Base-by-base conservation (phyloP, 2,113 vertebrate genomes). In the Periophthalmus modestus region DNA sequence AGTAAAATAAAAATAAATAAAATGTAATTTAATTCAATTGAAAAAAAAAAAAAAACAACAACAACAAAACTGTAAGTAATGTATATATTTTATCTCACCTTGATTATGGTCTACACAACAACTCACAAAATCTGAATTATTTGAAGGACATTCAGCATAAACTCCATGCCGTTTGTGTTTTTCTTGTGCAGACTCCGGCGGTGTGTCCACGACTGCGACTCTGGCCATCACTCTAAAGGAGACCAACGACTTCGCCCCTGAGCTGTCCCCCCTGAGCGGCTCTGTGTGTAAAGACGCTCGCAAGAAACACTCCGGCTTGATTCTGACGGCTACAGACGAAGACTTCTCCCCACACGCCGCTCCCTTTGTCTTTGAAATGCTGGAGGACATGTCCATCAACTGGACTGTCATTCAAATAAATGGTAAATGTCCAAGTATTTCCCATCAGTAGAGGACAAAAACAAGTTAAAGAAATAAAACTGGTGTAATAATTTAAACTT, bases 201-300 rank as follows among this genome's bases (percentile, higher is more conserved):
- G 92, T 0, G 73, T 93, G 74, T 96, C 95, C 0, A 90, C 93
- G 73, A 95, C 95, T 0, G 96, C 95, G 36, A 94, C 94, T 1
- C 85, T 98, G 72, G 93, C 92, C 50, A 93, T 99, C 21, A 94
- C 93, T 58, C 94, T 99, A 81, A 82, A 92, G 86, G 97, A 98
- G 81, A 96, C 95, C 83, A 99, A 99, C 4, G 96, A 98, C 92
- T 96, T 95, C 7, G 82, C 95, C 0, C 97, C 97, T 0, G 79
- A 88, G 62, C 92, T 98, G 69, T 72, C 86, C 24, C 93, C 90
- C 0, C 77, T 66, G 0, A 80, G 81, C 0, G 91, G 91, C 3
- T 87, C 82, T 5, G 69, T 98, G 39, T 99, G 97, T 78, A 91
- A 82, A 3, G 71, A 82, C 12, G 78, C 90, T 0, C 82, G 86